Base-by-base conservation (phyloP, 1,140 invertebrate species). In the Lanistes nyassanus region DNA sequence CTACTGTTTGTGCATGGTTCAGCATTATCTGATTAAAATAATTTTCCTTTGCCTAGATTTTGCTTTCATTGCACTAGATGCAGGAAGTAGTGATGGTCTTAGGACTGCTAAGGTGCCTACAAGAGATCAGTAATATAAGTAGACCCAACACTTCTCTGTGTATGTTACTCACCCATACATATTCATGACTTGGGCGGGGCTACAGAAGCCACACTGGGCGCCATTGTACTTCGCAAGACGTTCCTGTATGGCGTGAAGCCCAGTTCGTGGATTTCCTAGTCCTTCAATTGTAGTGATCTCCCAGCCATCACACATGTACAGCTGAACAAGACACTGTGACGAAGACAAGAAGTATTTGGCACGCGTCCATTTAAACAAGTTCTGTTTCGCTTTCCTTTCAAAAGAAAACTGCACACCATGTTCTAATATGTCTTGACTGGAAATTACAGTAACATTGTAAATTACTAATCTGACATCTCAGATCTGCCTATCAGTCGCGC, bases 211-310 rank as follows among this genome's bases (percentile, higher is more conserved):
- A 81, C 85, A 86, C 74, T 87, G 85, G 2, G 84, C 78, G 5
- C 86, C 86, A 80, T 87, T 81, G 55, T 85, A 79, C 29, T 80
- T 74, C 26, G 85, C 80, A 3, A 87, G 80, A 16, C 78, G 42
- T 37, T 80, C 55, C 58, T 86, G 81, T 65, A 84, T 79, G 1
- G 81, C 78, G 60, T 85, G 79, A 0, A 79, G 74, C 2, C 84
- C 82, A 31, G 68, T 90, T 70, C 88, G 89, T 80, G 90, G 91
- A 83, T 92, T 93, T 7, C 94, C 94, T 51, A 96, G 85, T 6
- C 94, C 94, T 88, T 96, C 95, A 16, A 94, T 89, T 0, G 95
- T 96, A 1, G 92, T 93, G 42, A 97, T 93, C 67, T 93, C 91
- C 93, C 94, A 94, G 53, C 93, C 93, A 79, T 93, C 88, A 81